Evolutionary conservation across 2,113 vertebrate species (phyloP), one percentile per base, ranked within the genome.

Genomic region (Oreocharis arfaki): DNA sequence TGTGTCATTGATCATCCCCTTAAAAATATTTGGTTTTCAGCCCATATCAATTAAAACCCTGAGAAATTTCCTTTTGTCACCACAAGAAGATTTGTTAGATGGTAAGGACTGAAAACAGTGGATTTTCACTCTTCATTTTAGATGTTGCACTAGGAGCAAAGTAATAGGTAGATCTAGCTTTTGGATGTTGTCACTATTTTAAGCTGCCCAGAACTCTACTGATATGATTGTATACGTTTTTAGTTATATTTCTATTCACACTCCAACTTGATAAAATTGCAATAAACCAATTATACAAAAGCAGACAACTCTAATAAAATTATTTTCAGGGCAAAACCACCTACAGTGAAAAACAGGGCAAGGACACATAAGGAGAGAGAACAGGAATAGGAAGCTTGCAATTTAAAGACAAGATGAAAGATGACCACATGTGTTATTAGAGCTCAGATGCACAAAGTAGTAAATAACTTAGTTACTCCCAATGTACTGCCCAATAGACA

Each of bases 221-320:
- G 27, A 26, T 65, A 49, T 2, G 16, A 75, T 47, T 67, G 39
- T 74, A 20, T 63, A 71, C 28, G 35, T 11, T 32, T 79, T 85
- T 39, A 53, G 42, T 79, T 82, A 7, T 88, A 52, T 85, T 82
- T 87, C 44, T 85, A 4, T 64, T 95, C 32, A 49, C 39, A 69
- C 4, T 90, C 22, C 27, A 42, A 35, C 47, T 88, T 61, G 20
- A 80, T 92, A 65, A 85, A 80, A 69, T 90, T 73, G 10, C 37
- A 61, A 13, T 80, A 73, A 95, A 42, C 14, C 57, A 52, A 57
- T 84, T 91, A 44, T 41, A 27, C 27, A 90, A 92, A 69, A 88
- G 4, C 22, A 85, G 70, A 52, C 13, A 68, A 41, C 20, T 57
- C 35, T 64, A 82, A 32, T 37, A 52, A 82, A 22, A 32, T 56